Percentiles rank a stretch among this genome's conserved stretches.
These are phyloP conservation scores for Stichodactyla mertensii DNA, from an alignment of 64 coral and sea anemone species.

Conservation along the genomic window DNA sequence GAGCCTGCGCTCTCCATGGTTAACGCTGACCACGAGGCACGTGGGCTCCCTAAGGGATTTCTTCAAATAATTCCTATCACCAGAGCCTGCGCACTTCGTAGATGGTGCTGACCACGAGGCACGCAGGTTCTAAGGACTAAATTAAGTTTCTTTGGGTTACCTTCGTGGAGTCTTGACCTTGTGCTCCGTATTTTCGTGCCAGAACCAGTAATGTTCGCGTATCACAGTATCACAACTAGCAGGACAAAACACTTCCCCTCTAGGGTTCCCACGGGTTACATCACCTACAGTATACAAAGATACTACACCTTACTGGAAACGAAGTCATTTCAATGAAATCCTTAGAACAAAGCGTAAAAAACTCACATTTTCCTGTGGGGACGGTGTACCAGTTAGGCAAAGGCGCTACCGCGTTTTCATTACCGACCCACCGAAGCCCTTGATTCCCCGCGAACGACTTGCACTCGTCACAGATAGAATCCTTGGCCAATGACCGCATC, in stretches of 20 bases:
- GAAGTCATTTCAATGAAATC: background rate
- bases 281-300: background rate
- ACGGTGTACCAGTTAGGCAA: conserved; percentile 87
- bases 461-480: conserved; percentile 79
- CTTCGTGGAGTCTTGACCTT: conserved; percentile 34
- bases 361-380: conserved; percentile 60
- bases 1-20: too few species aligned
- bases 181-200: conserved; percentile 36
- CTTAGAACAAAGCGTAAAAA: background rate
- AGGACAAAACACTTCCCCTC: conserved; percentile 43
- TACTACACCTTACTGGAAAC: too few species aligned
- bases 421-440: conserved; percentile 82
- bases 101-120: too few species aligned
- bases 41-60: too few species aligned
- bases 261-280: conserved; percentile 23
- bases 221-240: conserved; percentile 60
- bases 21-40: too few species aligned
- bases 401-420: conserved; percentile 67
- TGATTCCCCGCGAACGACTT: conserved; percentile 68
- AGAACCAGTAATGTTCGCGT: conserved; percentile 60
- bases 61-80: too few species aligned
- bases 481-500: conserved; percentile 46
- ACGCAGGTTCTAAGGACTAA: too few species aligned
- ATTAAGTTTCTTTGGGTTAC: background rate
- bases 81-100: too few species aligned